A percentile compares a stretch with the other conserved stretches of the same genome.
phyloP scores from a whole-genome alignment of 2,113 vertebrate genomes.

The Cynoglossus semilaevis region DNA sequence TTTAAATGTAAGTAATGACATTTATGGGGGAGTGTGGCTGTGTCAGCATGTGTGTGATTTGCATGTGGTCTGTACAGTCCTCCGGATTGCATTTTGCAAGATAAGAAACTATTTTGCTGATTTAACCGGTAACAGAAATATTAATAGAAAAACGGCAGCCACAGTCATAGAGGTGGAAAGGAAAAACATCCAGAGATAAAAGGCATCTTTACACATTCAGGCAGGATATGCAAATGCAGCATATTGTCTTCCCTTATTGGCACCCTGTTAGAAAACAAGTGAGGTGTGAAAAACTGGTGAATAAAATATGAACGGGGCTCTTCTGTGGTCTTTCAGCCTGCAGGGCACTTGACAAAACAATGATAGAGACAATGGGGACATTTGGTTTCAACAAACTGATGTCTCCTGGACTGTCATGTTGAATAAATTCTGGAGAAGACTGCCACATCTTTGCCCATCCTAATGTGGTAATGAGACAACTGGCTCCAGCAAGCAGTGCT shows the following conservation, averaged over 20 bases:
- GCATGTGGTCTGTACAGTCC: slow-evolving; percentile 13
- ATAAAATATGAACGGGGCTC: slow-evolving; percentile 64
- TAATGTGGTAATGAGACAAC: slow-evolving; percentile 68
- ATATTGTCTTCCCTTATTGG: slow-evolving; percentile 35
- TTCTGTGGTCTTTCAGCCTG: slow-evolving; percentile 69
- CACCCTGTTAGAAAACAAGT: slow-evolving; percentile 61
- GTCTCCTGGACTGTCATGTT: slow-evolving; percentile 75
- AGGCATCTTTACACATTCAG: slow-evolving; percentile 35
- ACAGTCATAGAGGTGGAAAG: slow-evolving; percentile 42
- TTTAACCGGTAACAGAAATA: slow-evolving; percentile 51
- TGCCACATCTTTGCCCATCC: slow-evolving; percentile 51
- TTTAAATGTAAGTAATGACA: slow-evolving; percentile 22
- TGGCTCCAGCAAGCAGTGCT: slow-evolving; percentile 42
- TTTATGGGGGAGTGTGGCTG: slow-evolving; percentile 12
- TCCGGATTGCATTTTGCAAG: slow-evolving; percentile 1
- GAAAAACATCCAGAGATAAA: slow-evolving; percentile 28
- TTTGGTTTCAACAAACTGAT: slow-evolving; percentile 78
- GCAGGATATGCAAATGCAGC: slow-evolving; percentile 50
- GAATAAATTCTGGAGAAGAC: slow-evolving; percentile 67
- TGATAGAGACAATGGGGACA: slow-evolving; percentile 72
- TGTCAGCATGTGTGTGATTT: slow-evolving; percentile 10
- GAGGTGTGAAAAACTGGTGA: slow-evolving; percentile 57
- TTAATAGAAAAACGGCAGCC: slow-evolving; percentile 52
- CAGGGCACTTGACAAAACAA: slow-evolving; percentile 75
- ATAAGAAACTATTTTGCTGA: slow-evolving; percentile 44